Conservation (phyloP, 2,797 vertebrate genomes). For the Enteromius anoplus region DNA sequence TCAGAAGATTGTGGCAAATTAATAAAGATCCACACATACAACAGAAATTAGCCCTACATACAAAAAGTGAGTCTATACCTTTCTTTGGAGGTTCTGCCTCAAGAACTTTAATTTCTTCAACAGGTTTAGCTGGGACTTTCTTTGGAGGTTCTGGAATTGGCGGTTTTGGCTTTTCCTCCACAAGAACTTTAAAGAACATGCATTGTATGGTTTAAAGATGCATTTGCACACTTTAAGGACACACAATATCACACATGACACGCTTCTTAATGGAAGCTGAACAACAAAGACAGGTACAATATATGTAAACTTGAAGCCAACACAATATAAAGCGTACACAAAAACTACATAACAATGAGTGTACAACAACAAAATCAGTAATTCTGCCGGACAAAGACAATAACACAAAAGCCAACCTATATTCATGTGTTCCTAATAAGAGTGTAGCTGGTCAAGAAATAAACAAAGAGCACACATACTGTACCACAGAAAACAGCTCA, state of each 20-base stretch:
- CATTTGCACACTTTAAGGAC: slow-evolving; percentile 32
- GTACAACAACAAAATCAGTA: neutral
- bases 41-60: slow-evolving; percentile 42
- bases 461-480: slow-evolving; percentile 30
- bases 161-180: slow-evolving; percentile 72
- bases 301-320: neutral
- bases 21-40: slow-evolving; percentile 35
- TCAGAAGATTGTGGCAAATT: slow-evolving; percentile 41
- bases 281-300: neutral
- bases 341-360: slow-evolving; percentile 65
- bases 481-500: slow-evolving; percentile 45
- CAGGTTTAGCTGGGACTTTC: slow-evolving; percentile 55
- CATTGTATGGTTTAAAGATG: slow-evolving; percentile 61
- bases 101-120: slow-evolving; percentile 59
- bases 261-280: slow-evolving; percentile 68
- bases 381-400: slow-evolving; percentile 32
- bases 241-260: slow-evolving; percentile 60
- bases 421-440: slow-evolving; percentile 23
- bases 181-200: slow-evolving; percentile 81
- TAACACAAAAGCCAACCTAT: slow-evolving; percentile 21
- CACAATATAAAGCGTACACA: slow-evolving; percentile 14
- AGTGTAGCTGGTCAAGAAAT: slow-evolving; percentile 38
- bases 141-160: slow-evolving; percentile 43
- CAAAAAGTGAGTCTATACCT: slow-evolving; percentile 76
- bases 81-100: slow-evolving; percentile 79